Percentiles rank a stretch among this genome's conserved stretches.
Evolutionary conservation across 2,797 vertebrate genomes (phyloP).

Genomic region (Platyrinchus mystaceus): DNA sequence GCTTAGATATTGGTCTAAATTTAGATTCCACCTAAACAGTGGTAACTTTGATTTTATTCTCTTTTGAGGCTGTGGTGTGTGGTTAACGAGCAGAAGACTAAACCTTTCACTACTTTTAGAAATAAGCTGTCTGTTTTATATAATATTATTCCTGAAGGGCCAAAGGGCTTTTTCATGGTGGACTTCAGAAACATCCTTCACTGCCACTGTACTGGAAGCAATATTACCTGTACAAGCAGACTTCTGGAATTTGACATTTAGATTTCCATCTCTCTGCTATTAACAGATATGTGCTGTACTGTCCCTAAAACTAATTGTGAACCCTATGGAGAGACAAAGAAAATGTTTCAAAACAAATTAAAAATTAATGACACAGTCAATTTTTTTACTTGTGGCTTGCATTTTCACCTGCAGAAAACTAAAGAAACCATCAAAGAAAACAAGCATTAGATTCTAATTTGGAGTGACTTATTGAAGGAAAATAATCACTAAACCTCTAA

Average conservation of each 20-base stretch:
- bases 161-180: background rate
- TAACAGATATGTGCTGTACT: background rate
- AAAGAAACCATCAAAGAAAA: conserved; percentile 10
- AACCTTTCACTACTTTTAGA: background rate
- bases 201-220: background rate
- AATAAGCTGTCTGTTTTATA: background rate
- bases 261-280: background rate
- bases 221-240: background rate
- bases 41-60: background rate
- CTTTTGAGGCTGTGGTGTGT: background rate
- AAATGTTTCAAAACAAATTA: conserved; percentile 53
- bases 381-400: conserved; percentile 22
- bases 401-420: conserved; percentile 38
- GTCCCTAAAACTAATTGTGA: background rate
- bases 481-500: background rate
- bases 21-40: background rate
- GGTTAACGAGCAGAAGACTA: background rate
- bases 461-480: conserved; percentile 21
- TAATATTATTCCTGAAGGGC: background rate
- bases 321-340: background rate
- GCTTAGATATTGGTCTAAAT: background rate
- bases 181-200: background rate
- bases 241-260: background rate
- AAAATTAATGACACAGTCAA: conserved; percentile 40
- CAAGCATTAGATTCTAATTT: conserved; percentile 48